A percentile compares a stretch with the other conserved stretches of the same genome.
Evolutionary conservation across 2,888 invertebrate species (phyloP).

Genomic region (Andrena marginata): DNA sequence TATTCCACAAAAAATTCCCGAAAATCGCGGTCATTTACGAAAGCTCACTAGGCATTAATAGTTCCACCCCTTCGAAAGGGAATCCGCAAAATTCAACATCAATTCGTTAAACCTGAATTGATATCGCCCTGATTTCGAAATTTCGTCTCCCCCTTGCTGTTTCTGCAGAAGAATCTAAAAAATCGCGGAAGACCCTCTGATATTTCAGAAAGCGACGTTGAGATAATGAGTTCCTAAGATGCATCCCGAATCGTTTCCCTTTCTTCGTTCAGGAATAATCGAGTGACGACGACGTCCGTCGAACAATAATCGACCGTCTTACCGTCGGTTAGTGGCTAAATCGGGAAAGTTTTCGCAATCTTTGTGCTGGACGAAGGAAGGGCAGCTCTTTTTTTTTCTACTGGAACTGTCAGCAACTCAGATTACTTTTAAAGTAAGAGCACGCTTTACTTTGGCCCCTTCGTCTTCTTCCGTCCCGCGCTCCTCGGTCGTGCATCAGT

Average conservation of each 20-base stretch:
- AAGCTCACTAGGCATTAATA: too few species aligned
- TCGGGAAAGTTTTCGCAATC: slow-evolving; percentile 65
- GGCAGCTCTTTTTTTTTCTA: slow-evolving; percentile 16
- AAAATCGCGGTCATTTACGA: too few species aligned
- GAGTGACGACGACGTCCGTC: slow-evolving; percentile 42
- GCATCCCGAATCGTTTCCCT: slow-evolving; percentile 21
- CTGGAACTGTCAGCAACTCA: slow-evolving; percentile 65
- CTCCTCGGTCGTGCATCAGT: slow-evolving; percentile 20
- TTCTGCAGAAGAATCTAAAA: too few species aligned
- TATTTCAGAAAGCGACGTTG: background rate
- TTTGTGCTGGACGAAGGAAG: slow-evolving; percentile 5
- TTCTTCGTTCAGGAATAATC: slow-evolving; percentile 51
- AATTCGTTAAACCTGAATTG: too few species aligned
- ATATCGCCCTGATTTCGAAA: too few species aligned
- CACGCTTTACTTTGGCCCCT: slow-evolving; percentile 44
- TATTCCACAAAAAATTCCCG: too few species aligned
- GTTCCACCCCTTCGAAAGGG: too few species aligned
- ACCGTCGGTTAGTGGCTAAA: slow-evolving; percentile 65
- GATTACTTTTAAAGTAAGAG: slow-evolving; percentile 68
- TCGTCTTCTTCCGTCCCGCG: slow-evolving; percentile 7
- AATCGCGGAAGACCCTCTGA: too few species aligned
- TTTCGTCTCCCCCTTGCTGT: too few species aligned
- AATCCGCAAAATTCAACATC: too few species aligned
- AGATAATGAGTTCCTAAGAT: slow-evolving; percentile 33
- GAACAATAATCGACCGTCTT: slow-evolving; percentile 67